Evolutionary conservation across 2,888 invertebrate genomes (phyloP).

Genomic region (Lithosia quadra): DNA sequence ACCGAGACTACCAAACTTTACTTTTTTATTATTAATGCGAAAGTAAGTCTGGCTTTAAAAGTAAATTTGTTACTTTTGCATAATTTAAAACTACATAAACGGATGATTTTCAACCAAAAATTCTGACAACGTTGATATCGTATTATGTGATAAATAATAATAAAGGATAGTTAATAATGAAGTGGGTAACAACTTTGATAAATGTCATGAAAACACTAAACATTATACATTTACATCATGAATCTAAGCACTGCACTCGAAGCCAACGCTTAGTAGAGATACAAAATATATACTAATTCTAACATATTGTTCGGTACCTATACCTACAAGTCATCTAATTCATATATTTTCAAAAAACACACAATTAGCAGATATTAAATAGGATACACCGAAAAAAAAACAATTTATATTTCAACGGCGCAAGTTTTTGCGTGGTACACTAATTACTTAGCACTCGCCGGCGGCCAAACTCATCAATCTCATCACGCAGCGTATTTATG

Average conservation of each 20-base stretch:
- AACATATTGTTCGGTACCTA: too few relatives aligned
- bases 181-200: too few relatives aligned
- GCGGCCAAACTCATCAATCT: slow-evolving; percentile 43
- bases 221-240: too few relatives aligned
- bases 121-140: too few relatives aligned
- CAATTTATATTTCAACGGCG: slow-evolving; percentile 23
- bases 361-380: neutral
- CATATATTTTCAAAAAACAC: neutral
- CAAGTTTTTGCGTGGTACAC: slow-evolving; percentile 30
- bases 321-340: too few relatives aligned
- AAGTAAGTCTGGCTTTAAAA: neutral
- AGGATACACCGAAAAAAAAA: slow-evolving; percentile 20
- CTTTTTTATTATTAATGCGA: neutral
- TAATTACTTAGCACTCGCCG: slow-evolving; percentile 44
- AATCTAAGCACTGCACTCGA: too few relatives aligned
- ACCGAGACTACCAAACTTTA: neutral
- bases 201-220: too few relatives aligned
- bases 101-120: neutral
- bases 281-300: too few relatives aligned
- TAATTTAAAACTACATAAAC: neutral
- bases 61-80: neutral
- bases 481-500: slow-evolving; percentile 33
- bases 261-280: too few relatives aligned
- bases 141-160: too few relatives aligned
- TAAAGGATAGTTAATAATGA: too few relatives aligned